phyloP scores from a whole-genome alignment of 2,888 invertebrate genomes.

The Apotomis turbidana region DNA sequence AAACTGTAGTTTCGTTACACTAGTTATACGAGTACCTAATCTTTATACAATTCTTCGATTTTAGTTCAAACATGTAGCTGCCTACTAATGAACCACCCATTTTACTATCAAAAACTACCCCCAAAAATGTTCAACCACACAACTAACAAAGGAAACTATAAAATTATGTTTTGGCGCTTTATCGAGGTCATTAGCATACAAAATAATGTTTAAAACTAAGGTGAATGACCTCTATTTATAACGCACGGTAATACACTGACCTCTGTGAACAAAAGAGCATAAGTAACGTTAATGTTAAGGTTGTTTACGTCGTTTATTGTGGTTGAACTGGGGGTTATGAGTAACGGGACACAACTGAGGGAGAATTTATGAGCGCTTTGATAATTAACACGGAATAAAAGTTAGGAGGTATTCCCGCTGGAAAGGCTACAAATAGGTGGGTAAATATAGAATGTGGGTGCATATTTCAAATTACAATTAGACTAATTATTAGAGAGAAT shows the following conservation, averaged over 20 bases:
- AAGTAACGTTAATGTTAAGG: background rate
- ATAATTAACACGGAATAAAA: constrained; percentile 58
- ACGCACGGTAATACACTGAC: background rate
- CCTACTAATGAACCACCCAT: too few species aligned
- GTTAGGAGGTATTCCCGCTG: constrained; percentile 41
- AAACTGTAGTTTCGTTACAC: too few species aligned
- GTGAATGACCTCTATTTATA: constrained; percentile 27
- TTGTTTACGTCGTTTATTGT: background rate
- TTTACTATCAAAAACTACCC: background rate
- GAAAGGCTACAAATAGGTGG: constrained; percentile 42
- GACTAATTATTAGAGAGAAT: too few species aligned
- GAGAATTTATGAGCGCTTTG: constrained; percentile 59
- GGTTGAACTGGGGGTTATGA: constrained; percentile 51
- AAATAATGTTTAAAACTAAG: constrained; percentile 30
- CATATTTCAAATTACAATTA: too few species aligned
- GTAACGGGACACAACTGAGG: constrained; percentile 50
- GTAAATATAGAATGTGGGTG: too few species aligned
- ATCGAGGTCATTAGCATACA: constrained; percentile 16
- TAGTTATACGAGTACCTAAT: too few species aligned
- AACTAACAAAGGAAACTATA: constrained; percentile 18
- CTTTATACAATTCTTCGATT: too few species aligned
- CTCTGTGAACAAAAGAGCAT: background rate
- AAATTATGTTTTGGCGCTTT: constrained; percentile 7
- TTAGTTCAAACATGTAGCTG: too few species aligned
- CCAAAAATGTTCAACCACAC: background rate